Base-by-base conservation (phyloP, 2,888 invertebrate species). In the Sinopyrophorus schimmeli region DNA sequence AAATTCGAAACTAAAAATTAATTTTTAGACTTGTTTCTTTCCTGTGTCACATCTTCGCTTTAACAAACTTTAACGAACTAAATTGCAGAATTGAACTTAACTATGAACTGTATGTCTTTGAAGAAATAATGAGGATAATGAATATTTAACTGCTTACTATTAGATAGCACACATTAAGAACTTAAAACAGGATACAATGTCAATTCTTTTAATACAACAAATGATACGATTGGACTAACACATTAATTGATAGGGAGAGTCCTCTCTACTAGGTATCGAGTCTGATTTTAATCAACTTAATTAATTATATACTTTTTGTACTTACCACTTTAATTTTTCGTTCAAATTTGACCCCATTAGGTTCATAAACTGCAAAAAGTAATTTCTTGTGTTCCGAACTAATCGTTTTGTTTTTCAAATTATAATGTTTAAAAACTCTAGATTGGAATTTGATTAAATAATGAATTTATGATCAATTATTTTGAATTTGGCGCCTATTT, bases 71-170 rank as follows among this genome's bases (percentile, higher is more conserved):
- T 49, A 49, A 49, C 43, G 37, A 44, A 30, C 49, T 49, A 49
- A 49, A 49, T 49, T 49, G 43, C 43, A 49, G 49, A 49, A 49
- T 44, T 49, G 32, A 39, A 42, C 43, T 44, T 44, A 44, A 48
- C 40, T 47, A 41, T 48, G 49, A 38, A 49, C 49, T 49, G 43
- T n/a, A n/a, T 42, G 27, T 15, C 40, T 42, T 27, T 17, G 24
- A 41, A 42, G 42, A 35, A 41, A 24, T 28, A 15, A 40, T 20
- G 21, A 26, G 28, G 26, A 23, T 35, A 41, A 47, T 35, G 40
- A 47, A 40, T 21, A 47, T 40, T 44, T 38, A 38, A 37, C 37
- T 31, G 30, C 31, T 17, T 23, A 14, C 30, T 37, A 20, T n/a
- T 20, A 10, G 21, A 41, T 41, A 15, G 31, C 5, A 28, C 30